Conservation (phyloP, 2,113 vertebrate genomes). For the Calyptommatus sinebrachiatus region DNA sequence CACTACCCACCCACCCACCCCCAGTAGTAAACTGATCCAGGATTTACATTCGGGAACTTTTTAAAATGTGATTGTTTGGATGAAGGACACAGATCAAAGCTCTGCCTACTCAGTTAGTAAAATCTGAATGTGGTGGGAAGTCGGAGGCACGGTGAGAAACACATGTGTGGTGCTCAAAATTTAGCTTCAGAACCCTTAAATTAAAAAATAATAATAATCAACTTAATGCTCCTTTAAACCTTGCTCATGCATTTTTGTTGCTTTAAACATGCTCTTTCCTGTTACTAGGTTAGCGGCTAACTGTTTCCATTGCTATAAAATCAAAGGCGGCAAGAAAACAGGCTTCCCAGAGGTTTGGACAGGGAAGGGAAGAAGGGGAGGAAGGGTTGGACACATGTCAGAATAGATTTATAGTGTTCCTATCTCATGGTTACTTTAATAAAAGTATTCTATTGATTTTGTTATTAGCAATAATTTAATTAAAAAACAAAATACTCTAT, state of each 20-base stretch:
- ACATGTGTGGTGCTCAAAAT: conserved; percentile 51
- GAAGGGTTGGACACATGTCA: conserved; percentile 60
- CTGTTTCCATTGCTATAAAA: conserved; percentile 77
- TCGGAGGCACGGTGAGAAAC: conserved; percentile 63
- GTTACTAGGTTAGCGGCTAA: conserved; percentile 71
- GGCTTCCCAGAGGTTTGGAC: conserved; percentile 64
- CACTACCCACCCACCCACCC: conserved; percentile 76
- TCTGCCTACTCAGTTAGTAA: conserved; percentile 68
- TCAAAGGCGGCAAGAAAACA: conserved; percentile 73
- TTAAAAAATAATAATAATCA: conserved; percentile 35
- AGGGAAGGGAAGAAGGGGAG: conserved; percentile 38
- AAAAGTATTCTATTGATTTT: conserved; percentile 79
- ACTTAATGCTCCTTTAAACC: conserved; percentile 68
- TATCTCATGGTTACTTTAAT: conserved; percentile 75
- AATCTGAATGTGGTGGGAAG: conserved; percentile 62
- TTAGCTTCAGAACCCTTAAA: conserved; percentile 63
- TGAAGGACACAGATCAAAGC: conserved; percentile 71
- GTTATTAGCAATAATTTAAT: conserved; percentile 84
- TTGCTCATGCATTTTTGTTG: conserved; percentile 72
- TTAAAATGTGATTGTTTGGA: conserved; percentile 60
- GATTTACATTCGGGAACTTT: conserved; percentile 76
- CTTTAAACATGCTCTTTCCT: conserved; percentile 77
- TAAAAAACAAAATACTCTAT: conserved; percentile 85
- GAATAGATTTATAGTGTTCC: conserved; percentile 79
- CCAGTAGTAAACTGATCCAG: conserved; percentile 74